phyloP scores from a whole-genome alignment of 2,113 vertebrate genomes.

The Semnopithecus entellus region DNA sequence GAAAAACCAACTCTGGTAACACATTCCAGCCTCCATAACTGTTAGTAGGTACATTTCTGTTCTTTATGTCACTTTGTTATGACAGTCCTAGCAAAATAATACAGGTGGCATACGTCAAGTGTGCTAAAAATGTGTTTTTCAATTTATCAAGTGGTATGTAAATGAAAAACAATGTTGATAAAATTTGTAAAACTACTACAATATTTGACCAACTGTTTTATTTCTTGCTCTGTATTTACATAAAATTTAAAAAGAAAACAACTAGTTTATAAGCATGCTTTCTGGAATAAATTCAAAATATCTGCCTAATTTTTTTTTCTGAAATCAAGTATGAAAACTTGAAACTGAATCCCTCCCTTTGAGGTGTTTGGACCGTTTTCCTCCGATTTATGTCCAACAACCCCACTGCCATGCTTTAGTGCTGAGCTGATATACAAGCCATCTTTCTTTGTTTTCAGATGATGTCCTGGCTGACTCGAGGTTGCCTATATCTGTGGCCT shows the following conservation, averaged over 20 bases:
- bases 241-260: neutral
- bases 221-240: neutral
- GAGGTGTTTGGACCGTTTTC: neutral
- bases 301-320: neutral
- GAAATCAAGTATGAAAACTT: neutral
- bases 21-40: neutral
- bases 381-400: neutral
- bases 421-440: neutral
- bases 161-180: neutral
- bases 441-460: neutral
- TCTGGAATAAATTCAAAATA: neutral
- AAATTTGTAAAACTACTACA: neutral
- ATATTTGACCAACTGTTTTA: neutral
- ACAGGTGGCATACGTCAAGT: neutral
- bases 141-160: neutral
- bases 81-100: neutral
- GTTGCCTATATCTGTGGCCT: neutral
- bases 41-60: neutral
- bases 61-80: neutral
- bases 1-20: neutral
- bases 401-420: accelerated
- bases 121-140: neutral
- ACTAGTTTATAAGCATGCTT: neutral
- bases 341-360: neutral
- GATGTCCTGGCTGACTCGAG: neutral